These are phyloP conservation scores for Myotis myotis DNA, from an alignment of 2,797 vertebrate species.

Conservation along the genomic window DNA sequence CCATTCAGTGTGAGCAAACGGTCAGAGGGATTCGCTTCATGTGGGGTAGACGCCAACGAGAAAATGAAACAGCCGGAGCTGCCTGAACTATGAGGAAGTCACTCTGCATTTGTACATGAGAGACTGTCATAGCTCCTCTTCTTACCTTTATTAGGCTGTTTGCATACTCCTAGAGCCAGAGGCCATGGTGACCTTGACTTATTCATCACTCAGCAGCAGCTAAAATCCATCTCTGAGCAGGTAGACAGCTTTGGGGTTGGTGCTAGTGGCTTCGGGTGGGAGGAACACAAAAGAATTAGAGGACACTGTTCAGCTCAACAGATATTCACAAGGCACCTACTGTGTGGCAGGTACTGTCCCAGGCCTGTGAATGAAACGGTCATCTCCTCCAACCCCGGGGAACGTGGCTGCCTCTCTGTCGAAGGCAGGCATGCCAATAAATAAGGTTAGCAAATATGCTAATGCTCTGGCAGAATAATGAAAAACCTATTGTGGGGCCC, in stretches of 20 bases:
- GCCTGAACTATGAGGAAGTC: background rate
- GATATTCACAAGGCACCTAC: background rate
- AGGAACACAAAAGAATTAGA: background rate
- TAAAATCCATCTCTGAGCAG: background rate
- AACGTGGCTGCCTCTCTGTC: background rate
- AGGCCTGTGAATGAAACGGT: background rate
- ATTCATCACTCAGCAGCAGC: background rate
- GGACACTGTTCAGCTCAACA: background rate
- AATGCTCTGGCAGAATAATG: background rate
- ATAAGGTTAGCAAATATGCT: background rate
- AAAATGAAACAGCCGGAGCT: background rate
- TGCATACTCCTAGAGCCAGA: background rate
- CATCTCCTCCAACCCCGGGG: background rate
- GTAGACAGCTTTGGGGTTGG: background rate
- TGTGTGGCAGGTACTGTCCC: background rate
- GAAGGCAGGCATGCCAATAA: background rate
- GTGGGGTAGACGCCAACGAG: background rate
- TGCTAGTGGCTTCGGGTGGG: too few relatives aligned
- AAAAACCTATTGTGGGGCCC: background rate
- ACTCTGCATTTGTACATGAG: background rate
- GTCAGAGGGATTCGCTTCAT: background rate
- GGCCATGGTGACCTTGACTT: background rate
- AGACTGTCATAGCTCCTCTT: background rate
- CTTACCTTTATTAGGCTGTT: background rate
- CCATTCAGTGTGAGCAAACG: background rate